phyloP scores from a whole-genome alignment of 2,113 vertebrate species.

The Mystacornis crossleyi region DNA sequence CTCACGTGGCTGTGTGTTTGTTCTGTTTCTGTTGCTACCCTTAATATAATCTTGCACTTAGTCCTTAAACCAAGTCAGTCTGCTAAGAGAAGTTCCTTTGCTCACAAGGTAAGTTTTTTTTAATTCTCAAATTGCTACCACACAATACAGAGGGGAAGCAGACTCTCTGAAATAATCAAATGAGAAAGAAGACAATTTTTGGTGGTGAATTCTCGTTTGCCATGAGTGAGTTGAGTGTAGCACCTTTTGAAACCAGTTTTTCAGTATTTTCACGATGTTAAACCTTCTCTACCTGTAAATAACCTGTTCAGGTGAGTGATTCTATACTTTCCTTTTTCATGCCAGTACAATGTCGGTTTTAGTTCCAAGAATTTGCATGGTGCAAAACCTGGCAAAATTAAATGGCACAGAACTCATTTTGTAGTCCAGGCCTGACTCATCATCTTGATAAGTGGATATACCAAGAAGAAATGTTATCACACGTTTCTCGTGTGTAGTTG shows the following conservation, averaged over 20 bases:
- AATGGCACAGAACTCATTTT: neutral
- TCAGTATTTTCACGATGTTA: neutral
- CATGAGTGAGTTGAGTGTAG: neutral
- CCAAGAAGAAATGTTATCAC: neutral
- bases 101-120: conserved; percentile 83
- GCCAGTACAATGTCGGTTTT: too few relatives aligned
- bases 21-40: conserved; percentile 75
- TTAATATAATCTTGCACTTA: conserved; percentile 83
- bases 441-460: neutral
- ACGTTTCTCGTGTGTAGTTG: rapidly evolving
- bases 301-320: neutral
- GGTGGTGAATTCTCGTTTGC: neutral
- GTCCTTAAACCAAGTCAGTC: conserved; percentile 81
- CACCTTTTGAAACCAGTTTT: neutral
- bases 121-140: neutral
- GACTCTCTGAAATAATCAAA: neutral
- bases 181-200: neutral
- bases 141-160: neutral
- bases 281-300: neutral
- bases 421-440: neutral
- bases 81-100: conserved; percentile 84
- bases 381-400: neutral
- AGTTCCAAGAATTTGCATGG: neutral
- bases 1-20: conserved; percentile 87
- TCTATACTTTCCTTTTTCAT: neutral